phyloP scores from a whole-genome alignment of 2,797 vertebrate genomes.

The Pipistrellus pipistrellus region DNA sequence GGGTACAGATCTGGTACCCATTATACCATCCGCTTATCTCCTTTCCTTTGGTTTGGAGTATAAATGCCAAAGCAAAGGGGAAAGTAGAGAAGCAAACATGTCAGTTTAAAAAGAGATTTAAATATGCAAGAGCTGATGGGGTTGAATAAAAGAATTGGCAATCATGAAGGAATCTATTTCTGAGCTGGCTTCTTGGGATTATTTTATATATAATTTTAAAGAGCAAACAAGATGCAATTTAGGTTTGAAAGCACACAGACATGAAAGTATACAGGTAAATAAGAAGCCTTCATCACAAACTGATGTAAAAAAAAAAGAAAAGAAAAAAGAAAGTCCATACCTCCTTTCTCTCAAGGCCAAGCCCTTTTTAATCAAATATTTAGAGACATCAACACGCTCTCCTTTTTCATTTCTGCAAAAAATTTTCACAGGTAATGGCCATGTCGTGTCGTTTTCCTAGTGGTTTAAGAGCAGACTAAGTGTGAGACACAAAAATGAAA shows the following conservation, averaged over 20 bases:
- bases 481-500: slow-evolving; percentile 65
- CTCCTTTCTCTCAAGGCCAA: slow-evolving; percentile 93
- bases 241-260: slow-evolving; percentile 36
- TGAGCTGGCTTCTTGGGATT: background rate
- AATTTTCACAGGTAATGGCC: slow-evolving; percentile 91
- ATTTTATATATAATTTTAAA: slow-evolving; percentile 58
- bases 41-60: slow-evolving; percentile 40
- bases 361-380: slow-evolving; percentile 93
- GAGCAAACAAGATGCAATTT: slow-evolving; percentile 42
- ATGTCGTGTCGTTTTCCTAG: slow-evolving; percentile 88
- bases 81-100: slow-evolving; percentile 31
- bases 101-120: slow-evolving; percentile 9
- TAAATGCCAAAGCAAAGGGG: slow-evolving; percentile 24
- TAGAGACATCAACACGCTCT: slow-evolving; percentile 90
- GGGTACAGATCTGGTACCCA: background rate
- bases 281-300: slow-evolving; percentile 39
- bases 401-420: slow-evolving; percentile 89
- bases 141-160: slow-evolving; percentile 20
- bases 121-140: background rate
- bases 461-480: slow-evolving; percentile 61
- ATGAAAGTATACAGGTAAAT: slow-evolving; percentile 12
- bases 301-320: background rate
- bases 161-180: slow-evolving; percentile 24
- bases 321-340: slow-evolving; percentile 72
- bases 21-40: background rate